Base-by-base conservation (phyloP, 2,797 vertebrate species). In the Smutsia temminckii region DNA sequence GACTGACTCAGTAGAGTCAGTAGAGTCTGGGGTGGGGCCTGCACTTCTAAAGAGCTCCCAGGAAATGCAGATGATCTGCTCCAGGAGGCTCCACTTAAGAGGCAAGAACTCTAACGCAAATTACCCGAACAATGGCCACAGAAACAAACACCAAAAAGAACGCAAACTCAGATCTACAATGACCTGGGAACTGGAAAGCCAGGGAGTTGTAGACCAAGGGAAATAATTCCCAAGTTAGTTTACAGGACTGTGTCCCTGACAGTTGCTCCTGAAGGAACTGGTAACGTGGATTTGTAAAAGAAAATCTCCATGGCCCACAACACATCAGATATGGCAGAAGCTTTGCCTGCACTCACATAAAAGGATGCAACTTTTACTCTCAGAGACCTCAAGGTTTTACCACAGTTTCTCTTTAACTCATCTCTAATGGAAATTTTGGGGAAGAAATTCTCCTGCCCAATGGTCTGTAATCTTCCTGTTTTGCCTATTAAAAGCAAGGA, bases 331-430 rank as follows among this genome's bases (percentile, higher is more conserved):
- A 27, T 17, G 64, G 63, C 53, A 68, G 85, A 72, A 71, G 34
- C 29, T 20, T 42, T 4, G 27, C 68, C 34, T 94, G 93, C 51
- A 83, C 66, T 69, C 53, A 59, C 9, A 46, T 49, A 25, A 46
- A 46, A 89, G 40, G 86, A 68, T 51, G 29, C 25, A 27, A 86
- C 84, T 78, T 84, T 85, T 75, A 79, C 84, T 75, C 74, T 53
- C 55, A 91, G 90, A 94, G 78, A 64, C 68, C n/a, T 81, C 61
- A 32, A 34, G 55, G 49, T 81, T 34, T 89, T 72, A 89, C 21
- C 1, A 40, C 7, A 10, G 32, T 8, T 29, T 74, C 14, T 90
- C 61, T 87, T 72, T 51, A 75, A 80, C 12, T 94, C 53, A 37
- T 57, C n/a, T 83, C 77, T 75, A 51, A 75, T 4, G 63, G 81